Evolutionary conservation across 2,113 vertebrate species (phyloP).

Genomic region (Oxyruncus cristatus): DNA sequence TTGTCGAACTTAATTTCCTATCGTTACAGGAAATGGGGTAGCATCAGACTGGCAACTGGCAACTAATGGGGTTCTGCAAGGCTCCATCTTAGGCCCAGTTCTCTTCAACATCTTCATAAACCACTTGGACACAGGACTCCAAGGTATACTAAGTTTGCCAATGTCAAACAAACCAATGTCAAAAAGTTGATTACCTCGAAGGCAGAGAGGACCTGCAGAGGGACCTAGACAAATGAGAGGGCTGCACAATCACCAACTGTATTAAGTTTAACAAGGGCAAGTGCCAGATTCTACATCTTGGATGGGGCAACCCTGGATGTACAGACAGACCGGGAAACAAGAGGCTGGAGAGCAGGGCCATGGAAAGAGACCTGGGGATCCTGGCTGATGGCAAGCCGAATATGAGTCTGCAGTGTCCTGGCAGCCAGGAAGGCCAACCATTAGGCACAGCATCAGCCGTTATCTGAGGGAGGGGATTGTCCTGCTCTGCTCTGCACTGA

Average conservation of each 20-base stretch:
- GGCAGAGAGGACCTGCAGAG: not conserved
- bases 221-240: not conserved
- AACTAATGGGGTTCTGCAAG: not conserved
- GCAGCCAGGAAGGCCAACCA: rapidly evolving
- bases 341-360: not conserved
- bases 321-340: not conserved
- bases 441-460: rapidly evolving
- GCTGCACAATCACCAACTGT: not conserved
- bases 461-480: not conserved
- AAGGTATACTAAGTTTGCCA: not conserved
- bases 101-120: not conserved
- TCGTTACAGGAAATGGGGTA: not conserved
- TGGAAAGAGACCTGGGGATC: not conserved
- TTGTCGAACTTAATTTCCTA: not conserved
- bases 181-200: not conserved
- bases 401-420: not conserved
- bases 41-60: not conserved
- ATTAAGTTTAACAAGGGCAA: not conserved
- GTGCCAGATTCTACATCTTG: not conserved
- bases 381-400: rapidly evolving
- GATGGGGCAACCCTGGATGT: rapidly evolving
- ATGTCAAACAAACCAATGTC: no score
- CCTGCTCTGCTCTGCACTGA: rapidly evolving
- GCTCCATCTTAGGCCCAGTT: not conserved
- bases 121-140: not conserved